phyloP scores from a whole-genome alignment of 2,113 vertebrate species.

The Hassar affinis region DNA sequence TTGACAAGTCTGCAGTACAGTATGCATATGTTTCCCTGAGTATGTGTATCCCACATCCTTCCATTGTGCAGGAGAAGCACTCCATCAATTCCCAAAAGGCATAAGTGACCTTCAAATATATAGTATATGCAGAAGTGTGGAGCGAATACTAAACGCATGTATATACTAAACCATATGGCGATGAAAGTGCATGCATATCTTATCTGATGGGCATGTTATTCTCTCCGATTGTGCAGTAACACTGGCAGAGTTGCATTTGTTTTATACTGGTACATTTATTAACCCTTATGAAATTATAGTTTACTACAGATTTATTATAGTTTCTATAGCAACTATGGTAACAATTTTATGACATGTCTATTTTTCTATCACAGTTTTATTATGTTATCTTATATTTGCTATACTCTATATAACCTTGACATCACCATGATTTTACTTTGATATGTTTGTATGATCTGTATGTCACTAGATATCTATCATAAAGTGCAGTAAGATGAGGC shows the following conservation, averaged over 20 bases:
- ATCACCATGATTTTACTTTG: not conserved
- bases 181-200: not conserved
- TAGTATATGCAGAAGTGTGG: conserved; percentile 26
- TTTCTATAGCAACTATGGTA: not conserved
- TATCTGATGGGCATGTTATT: not conserved
- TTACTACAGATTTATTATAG: not conserved
- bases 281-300: not conserved
- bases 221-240: not conserved
- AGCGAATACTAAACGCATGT: conserved; percentile 34
- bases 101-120: conserved; percentile 44
- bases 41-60: conserved; percentile 26
- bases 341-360: not conserved
- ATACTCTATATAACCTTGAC: not conserved
- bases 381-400: not conserved
- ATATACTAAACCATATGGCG: conserved; percentile 5
- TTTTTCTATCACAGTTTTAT: not conserved
- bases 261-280: not conserved
- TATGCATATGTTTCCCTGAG: not conserved
- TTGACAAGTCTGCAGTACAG: not conserved
- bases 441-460: not conserved
- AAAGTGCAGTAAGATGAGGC: not conserved
- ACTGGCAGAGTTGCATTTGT: not conserved
- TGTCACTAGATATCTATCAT: not conserved
- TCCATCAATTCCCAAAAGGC: conserved; percentile 42
- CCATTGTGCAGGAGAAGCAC: conserved; percentile 41